Base-by-base conservation (phyloP, 2,888 invertebrate genomes). In the Andrena bicolor region DNA sequence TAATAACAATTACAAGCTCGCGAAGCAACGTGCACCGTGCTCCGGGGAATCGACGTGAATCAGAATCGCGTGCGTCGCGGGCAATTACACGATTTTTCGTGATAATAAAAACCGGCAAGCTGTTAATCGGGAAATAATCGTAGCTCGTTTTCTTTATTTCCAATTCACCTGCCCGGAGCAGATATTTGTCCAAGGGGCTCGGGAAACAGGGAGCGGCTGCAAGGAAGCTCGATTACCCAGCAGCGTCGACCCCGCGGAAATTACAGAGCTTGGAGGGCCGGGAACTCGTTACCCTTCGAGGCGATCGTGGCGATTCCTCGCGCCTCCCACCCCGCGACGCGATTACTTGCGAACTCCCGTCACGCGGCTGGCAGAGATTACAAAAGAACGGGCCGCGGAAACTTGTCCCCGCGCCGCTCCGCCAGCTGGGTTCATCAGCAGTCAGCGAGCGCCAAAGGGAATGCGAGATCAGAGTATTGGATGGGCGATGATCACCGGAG, bases 281-380 rank as follows among this genome's bases (percentile, higher is more conserved):
- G 75, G 51, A 68, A 51, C 61, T 75, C 75, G 68, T 75, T 75
- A 75, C 63, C 61, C 61, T 61, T 20, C 65, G n/a, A 58, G 26
- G 58, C 58, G 35, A 66, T 58, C 56, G 35, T 26, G 16, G 56
- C 35, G 26, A 61, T 56, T 69, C 30, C n/a, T 53, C 28, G n/a
- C 49, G 13, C 16, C 32, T 1, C 13, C 10, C 26, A 0, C 2
- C 28, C 3, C 63, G 53, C 26, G 53, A 51, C 65, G 75, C 60
- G 53, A 69, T 70, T 58, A 58, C 28, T n/a, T 58, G 35, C 35
- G 58, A 41, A 48, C 41, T 63, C 53, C 10, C 23, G 28, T 58
- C 48, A 48, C 74, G 28, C 51, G n/a, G 13, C 20, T 5, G 51
- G 20, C 66, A 58, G 58, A 58, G 32, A 68, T 68, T 68, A 68